Conservation (phyloP, 2,888 invertebrate species). For the Panzeria rudis region DNA sequence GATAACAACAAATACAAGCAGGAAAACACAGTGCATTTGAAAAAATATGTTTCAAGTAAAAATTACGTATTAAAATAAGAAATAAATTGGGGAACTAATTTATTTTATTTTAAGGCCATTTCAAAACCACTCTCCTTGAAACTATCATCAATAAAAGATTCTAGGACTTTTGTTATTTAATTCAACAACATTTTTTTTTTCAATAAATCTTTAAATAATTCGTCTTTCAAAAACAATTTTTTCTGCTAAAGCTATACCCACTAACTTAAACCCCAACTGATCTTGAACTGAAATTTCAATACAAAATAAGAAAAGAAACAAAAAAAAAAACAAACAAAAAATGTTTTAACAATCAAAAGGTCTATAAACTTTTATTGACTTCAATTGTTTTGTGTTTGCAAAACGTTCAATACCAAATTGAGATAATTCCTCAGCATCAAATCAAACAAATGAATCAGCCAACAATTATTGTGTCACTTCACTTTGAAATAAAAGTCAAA, state of each 20-base stretch:
- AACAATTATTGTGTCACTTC: conserved; percentile 58
- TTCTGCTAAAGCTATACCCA: not conserved
- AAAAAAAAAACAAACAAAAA: not conserved
- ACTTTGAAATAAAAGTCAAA: conserved; percentile 41
- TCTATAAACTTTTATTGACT: conserved; percentile 58
- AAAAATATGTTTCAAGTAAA: not conserved
- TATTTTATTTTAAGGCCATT: not conserved
- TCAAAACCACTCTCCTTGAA: not conserved
- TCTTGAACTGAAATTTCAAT: conserved; percentile 56
- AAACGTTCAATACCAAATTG: conserved; percentile 25
- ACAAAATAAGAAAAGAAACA: not conserved
- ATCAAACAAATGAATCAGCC: conserved; percentile 19
- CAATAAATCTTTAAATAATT: conserved; percentile 3
- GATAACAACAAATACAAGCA: conserved; percentile 1
- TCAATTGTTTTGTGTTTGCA: conserved; percentile 31
- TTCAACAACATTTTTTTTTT: conserved; percentile 26
- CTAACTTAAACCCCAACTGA: conserved; percentile 32
- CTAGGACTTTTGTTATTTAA: conserved; percentile 3
- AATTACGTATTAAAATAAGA: not conserved
- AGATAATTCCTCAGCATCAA: conserved; percentile 29
- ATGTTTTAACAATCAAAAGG: conserved; percentile 39
- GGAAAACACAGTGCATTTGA: conserved; percentile 1
- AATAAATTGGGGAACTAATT: not conserved
- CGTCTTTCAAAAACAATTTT: not conserved
- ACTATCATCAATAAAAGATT: not conserved